A percentile compares a stretch with the other conserved stretches of the same genome.
phyloP scores from a whole-genome alignment of 2,888 invertebrate species.

The Unio delphinus region DNA sequence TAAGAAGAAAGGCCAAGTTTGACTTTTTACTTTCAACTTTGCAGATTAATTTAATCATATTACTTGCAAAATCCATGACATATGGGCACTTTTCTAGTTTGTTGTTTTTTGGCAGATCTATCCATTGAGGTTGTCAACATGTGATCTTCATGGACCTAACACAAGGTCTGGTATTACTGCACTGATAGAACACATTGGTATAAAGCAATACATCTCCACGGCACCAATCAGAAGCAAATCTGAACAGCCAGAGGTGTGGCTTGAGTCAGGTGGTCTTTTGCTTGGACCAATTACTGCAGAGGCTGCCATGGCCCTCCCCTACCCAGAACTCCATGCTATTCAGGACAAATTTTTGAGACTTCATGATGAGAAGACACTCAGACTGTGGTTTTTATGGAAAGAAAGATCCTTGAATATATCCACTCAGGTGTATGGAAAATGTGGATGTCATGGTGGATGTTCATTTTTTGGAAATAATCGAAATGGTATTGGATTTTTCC shows the following conservation, averaged over 20 bases:
- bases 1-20: neutral
- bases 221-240: constrained; percentile 50
- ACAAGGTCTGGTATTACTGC: constrained; percentile 92
- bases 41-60: neutral
- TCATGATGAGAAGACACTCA: constrained; percentile 85
- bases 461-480: constrained; percentile 93
- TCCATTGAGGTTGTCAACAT: constrained; percentile 89
- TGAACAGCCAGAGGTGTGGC: constrained; percentile 77
- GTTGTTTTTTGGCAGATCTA: constrained; percentile 76
- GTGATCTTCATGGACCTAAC: constrained; percentile 94
- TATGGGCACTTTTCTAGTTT: neutral
- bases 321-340: constrained; percentile 59
- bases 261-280: constrained; percentile 92
- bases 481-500: constrained; percentile 90
- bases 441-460: constrained; percentile 97
- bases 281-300: constrained; percentile 92
- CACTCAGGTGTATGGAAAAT: constrained; percentile 75
- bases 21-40: neutral
- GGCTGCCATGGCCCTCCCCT: constrained; percentile 80
- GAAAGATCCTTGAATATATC: constrained; percentile 72
- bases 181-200: constrained; percentile 82
- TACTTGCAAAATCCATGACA: neutral
- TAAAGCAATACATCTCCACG: constrained; percentile 80
- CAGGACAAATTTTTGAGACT: constrained; percentile 72
- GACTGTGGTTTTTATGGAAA: constrained; percentile 96